Conservation (phyloP, 1,140 invertebrate genomes). For the Drosophila baimaii region DNA sequence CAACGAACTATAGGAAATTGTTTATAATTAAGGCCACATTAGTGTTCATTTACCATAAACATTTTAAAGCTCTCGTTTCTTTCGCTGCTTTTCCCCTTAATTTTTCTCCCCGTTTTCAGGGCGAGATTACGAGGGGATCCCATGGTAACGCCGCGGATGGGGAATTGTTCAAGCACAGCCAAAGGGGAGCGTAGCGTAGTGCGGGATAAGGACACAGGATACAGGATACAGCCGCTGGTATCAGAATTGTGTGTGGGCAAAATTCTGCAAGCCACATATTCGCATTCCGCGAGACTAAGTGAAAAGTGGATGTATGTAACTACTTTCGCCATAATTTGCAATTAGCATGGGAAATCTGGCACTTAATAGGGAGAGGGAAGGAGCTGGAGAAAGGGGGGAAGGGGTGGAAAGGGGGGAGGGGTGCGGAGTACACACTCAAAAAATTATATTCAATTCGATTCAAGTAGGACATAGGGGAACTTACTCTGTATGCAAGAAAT, state of each 20-base stretch:
- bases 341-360: slow-evolving; percentile 65
- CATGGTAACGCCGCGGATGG: slow-evolving; percentile 18
- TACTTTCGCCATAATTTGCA: slow-evolving; percentile 40
- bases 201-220: not conserved
- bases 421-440: not conserved
- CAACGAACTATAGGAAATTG: slow-evolving; percentile 7
- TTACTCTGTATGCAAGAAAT: too few relatives aligned
- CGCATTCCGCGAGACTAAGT: slow-evolving; percentile 18
- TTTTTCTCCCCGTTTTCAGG: slow-evolving; percentile 15
- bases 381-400: not conserved
- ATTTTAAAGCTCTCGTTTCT: slow-evolving; percentile 8
- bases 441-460: too few relatives aligned
- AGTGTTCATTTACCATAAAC: slow-evolving; percentile 9
- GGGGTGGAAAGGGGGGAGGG: too few relatives aligned
- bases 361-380: slow-evolving; percentile 15
- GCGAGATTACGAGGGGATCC: slow-evolving; percentile 18
- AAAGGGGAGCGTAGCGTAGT: not conserved
- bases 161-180: slow-evolving; percentile 1
- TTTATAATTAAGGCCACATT: slow-evolving; percentile 22
- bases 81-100: not conserved
- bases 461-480: too few relatives aligned
- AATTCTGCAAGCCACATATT: slow-evolving; percentile 31
- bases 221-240: not conserved
- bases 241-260: slow-evolving; percentile 1
- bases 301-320: slow-evolving; percentile 22